Evolutionary conservation across 2,888 invertebrate genomes (phyloP), one percentile per base, ranked within the genome.

Genomic region (Cerceris ruficornis): DNA sequence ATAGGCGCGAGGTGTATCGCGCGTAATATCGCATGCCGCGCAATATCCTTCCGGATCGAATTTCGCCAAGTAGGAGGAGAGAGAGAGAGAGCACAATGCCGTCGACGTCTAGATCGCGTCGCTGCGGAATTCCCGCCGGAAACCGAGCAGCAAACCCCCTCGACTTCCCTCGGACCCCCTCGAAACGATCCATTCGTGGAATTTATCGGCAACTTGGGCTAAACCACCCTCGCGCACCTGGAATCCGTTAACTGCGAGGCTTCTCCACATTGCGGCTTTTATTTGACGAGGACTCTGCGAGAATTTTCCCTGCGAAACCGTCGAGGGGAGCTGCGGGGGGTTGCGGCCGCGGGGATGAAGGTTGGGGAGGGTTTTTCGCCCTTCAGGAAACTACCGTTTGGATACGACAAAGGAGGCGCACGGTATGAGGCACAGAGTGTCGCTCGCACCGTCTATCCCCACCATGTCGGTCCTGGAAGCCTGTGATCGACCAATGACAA

Each of bases 21-120:
- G 74, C 77, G 77, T 71, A 77, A 73, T 79, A 79, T 77, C 59
- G 55, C 50, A 60, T 57, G 50, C 60, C 14, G 64, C 69, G 69
- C 75, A 78, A 82, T 82, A 82, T 74, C 70, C 79, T 11, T 52
- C 43, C 42, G 43, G 74, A 84, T 82, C 72, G 77, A 77, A 80
- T 82, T 84, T 84, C 69, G 28, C 28, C 28, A 28, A 28, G 28
- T 54, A 62, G 52, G 64, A 68, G 77, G 73, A 81, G 75, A 73
- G 73, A 59, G 73, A 81, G 75, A 73, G 73, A 59, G 74, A 71
- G 60, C 70, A 79, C 73, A 73, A 74, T 69, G 42, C 70, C 69
- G 79, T 66, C 66, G 75, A 79, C 70, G 69, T 76, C 79, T 77
- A 66, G 75, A 70, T 75, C 79, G 43, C 54, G 54, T 39, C 28